Conservation (phyloP, 2,888 invertebrate genomes). For the Eubasilissa splendida region DNA sequence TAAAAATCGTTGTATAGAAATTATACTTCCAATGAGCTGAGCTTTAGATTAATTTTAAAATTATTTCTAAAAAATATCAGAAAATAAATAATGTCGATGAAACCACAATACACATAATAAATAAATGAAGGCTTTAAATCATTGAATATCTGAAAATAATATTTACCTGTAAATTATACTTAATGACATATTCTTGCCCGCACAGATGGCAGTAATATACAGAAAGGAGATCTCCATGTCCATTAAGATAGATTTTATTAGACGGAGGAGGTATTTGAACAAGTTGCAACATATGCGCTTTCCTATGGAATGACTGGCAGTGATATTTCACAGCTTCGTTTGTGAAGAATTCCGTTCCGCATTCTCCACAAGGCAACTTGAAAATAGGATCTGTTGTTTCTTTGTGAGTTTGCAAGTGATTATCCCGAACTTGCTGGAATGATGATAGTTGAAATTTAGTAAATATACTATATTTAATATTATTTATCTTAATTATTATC, state of each 20-base stretch:
- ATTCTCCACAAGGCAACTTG: constrained; percentile 71
- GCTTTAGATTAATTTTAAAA: no score
- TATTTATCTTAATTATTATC: no score
- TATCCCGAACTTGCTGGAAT: constrained; percentile 65
- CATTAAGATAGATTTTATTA: constrained; percentile 71
- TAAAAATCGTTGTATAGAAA: no score
- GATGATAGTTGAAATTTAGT: constrained; percentile 27
- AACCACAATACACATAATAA: no score
- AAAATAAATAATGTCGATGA: no score
- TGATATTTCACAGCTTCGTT: constrained; percentile 75
- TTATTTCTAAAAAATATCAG: no score
- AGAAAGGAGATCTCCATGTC: constrained; percentile 68
- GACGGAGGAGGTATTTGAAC: constrained; percentile 66
- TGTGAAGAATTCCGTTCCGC: constrained; percentile 73
- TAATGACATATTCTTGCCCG: constrained; percentile 78
- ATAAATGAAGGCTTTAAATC: no score
- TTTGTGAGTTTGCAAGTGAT: constrained; percentile 72
- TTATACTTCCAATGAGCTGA: no score
- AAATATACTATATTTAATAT: constrained; percentile 4
- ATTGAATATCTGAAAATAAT: background rate
- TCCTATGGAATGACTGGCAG: constrained; percentile 69
- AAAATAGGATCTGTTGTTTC: constrained; percentile 60
- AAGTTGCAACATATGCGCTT: constrained; percentile 59
- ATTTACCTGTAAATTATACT: constrained; percentile 77
- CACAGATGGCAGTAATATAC: constrained; percentile 75